A percentile compares a stretch with the other conserved stretches of the same genome.
Evolutionary conservation across 2,113 vertebrate species (phyloP).

Genomic region (Neolamprologus falcicula): DNA sequence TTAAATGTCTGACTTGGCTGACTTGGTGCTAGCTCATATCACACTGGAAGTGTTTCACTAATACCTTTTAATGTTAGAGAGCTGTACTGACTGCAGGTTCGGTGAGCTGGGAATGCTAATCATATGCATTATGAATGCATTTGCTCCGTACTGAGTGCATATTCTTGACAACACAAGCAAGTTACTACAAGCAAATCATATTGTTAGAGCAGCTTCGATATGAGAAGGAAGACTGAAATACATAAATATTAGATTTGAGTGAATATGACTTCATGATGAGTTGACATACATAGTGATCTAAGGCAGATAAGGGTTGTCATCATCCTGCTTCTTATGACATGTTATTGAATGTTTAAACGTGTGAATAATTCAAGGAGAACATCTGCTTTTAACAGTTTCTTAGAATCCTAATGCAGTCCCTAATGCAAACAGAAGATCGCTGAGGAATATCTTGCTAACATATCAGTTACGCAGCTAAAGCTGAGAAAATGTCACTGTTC

Average conservation of each 20-base stretch:
- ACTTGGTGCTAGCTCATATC: neutral
- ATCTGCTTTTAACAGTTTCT: neutral
- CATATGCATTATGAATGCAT: neutral
- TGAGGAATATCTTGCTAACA: neutral
- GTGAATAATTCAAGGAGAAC: neutral
- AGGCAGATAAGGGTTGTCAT: neutral
- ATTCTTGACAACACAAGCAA: neutral
- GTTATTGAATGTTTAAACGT: neutral
- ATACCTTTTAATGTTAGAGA: slow-evolving; percentile 10
- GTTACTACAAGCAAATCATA: neutral
- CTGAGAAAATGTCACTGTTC: neutral
- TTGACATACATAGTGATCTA: neutral
- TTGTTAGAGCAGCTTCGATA: neutral
- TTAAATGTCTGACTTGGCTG: neutral
- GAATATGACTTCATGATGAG: neutral
- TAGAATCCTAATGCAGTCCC: neutral
- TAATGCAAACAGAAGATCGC: neutral
- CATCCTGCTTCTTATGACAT: neutral
- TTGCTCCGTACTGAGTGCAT: neutral
- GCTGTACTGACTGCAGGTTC: neutral
- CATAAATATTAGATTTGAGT: neutral
- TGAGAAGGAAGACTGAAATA: neutral
- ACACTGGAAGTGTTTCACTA: neutral
- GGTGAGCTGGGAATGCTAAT: neutral
- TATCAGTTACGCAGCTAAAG: neutral